Evolutionary conservation across 30 jellyfish, hydroid and myxozoan species (phyloP).

Genomic region (Aurelia sp.): DNA sequence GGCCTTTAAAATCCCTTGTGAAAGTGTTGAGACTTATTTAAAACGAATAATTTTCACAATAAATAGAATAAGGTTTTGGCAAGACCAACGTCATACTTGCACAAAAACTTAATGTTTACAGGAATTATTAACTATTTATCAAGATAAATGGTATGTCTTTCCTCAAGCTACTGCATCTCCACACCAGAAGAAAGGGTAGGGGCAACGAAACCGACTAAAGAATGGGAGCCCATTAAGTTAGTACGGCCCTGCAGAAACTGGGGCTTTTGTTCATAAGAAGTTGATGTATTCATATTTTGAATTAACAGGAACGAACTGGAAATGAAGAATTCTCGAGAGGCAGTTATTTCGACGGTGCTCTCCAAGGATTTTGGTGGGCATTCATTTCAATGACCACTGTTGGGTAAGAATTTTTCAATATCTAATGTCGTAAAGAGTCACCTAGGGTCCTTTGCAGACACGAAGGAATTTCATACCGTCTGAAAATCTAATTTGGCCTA

Average conservation of each 20-base stretch:
- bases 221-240: not conserved
- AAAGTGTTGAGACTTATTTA: too few relatives aligned
- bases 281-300: not conserved
- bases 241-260: not conserved
- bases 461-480: too few relatives aligned
- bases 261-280: not conserved
- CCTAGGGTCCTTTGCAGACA: too few relatives aligned
- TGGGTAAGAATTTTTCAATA: conserved; percentile 56
- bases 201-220: not conserved
- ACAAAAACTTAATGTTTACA: too few relatives aligned
- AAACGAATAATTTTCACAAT: too few relatives aligned
- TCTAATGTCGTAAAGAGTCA: not conserved
- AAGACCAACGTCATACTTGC: too few relatives aligned
- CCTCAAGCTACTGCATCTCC: too few relatives aligned
- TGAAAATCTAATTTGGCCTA: not conserved
- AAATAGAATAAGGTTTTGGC: too few relatives aligned
- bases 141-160: too few relatives aligned
- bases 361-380: conserved; percentile 90
- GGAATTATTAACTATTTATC: too few relatives aligned
- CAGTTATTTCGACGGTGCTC: conserved; percentile 37
- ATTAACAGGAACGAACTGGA: conserved; percentile 28
- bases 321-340: conserved; percentile 74
- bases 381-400: conserved; percentile 84
- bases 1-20: too few relatives aligned
- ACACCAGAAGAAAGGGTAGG: too few relatives aligned